Evolutionary conservation across 2,797 vertebrate genomes (phyloP), one percentile per base, ranked within the genome.

Genomic region (Sphenopsis melanotis): DNA sequence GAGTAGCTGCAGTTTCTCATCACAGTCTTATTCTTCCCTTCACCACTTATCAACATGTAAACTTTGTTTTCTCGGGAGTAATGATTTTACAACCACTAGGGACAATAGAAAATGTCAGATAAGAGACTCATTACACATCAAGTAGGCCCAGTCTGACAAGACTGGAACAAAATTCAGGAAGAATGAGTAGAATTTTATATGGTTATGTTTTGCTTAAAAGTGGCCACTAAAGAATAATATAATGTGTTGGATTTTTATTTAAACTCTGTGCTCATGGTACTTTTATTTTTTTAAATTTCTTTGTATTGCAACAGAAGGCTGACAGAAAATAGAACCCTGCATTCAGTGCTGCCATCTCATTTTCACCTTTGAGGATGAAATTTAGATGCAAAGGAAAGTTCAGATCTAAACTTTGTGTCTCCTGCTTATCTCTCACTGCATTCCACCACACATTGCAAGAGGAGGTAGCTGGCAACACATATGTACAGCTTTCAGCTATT

Each of bases 41-140:
- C 55, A 71, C 79, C 69, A 55, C 80, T 94, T 85, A 87, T 88
- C 95, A 89, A 92, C 79, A 91, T 93, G 64, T 89, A 94, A 93
- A 94, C 78, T 94, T 93, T 87, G 87, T 94, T 97, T 95, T 95
- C 91, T 93, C 91, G 41, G 14, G 47, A 93, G 72, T 79, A 83
- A 74, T 77, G 77, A 50, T 82, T 89, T 77, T 94, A 87, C 90
- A 90, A 49, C 83, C 90, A 71, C 87, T 37, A 26, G 66, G 79
- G 86, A 96, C 95, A 97, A 94, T 69, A 92, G 81, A 32, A 78
- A 95, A 81, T 27, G 59, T 71, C 56, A 69, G 70, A 85, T 81
- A 84, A 94, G 81, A 83, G 85, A 79, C 72, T 94, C 76, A 88
- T 81, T 93, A 85, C 46, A 44, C 78, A 78, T 90, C 80, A 92